Base-by-base conservation (phyloP, 2,888 invertebrate genomes). In the Lapara coniferarum region DNA sequence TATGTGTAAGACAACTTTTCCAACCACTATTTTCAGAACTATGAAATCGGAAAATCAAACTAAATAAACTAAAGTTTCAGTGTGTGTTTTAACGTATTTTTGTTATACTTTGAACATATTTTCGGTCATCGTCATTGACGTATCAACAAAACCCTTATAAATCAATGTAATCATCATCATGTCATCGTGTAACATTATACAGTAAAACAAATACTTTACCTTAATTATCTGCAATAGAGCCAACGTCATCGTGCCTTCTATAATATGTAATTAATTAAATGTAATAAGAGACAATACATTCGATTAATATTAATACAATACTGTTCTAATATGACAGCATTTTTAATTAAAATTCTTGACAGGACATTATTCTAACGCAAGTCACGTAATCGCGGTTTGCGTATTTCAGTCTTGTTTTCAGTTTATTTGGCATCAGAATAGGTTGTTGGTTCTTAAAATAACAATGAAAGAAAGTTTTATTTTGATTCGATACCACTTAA, bases 391-490 rank as follows among this genome's bases (percentile, higher is more conserved):
- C 51, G 57, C 58, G 57, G 68, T 68, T 58, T 68, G 58, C 30
- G 52, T 63, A 69, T 69, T 69, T 63, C 69, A 46, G 51, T 63
- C 63, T 53, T 63, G 46, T 53, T 63, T 58, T 30, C 52, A 52
- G 59, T 69, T 51, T 51, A 52, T 57, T 69, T 69, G 69, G 63
- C 69, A 69, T 37, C n/a, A 51, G 68, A 58, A 68, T 51, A 51
- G 59, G 10, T 63, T 69, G 49, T 68, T 53, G 53, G 30, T 19
- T 59, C 53, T 37, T 63, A 44, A 63, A 69, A 63, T 63, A 59
- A 52, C 46, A 67, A 51, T 49, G n/a, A 66, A 57, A 69, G 49
- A 49, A 30, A 67, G 68, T 69, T 68, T 70, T 52, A 72, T 49
- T 30, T 16, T n/a, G 30, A 52, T 37, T 59, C 37, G 19, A 14